These are phyloP conservation scores for Julus scanicus DNA, from an alignment of 2,888 invertebrate genomes.

Conservation along the genomic window DNA sequence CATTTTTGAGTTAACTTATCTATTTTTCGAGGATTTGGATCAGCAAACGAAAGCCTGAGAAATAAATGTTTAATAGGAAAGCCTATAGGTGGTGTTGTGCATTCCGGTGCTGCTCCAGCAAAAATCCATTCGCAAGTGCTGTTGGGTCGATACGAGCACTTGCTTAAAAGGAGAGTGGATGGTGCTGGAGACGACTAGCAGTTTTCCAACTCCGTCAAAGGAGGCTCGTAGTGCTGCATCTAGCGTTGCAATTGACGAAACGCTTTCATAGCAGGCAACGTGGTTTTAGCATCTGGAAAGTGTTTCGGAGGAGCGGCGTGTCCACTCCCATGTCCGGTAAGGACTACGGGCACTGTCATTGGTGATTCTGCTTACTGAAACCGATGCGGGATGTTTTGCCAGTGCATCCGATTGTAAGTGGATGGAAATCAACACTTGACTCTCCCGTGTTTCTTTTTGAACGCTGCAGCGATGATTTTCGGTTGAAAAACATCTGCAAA, in stretches of 20 bases:
- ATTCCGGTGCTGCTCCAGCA: neutral
- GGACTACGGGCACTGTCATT: neutral
- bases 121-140: neutral
- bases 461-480: neutral
- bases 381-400: neutral
- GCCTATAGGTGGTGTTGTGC: conserved; percentile 39
- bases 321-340: neutral
- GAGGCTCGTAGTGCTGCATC: neutral
- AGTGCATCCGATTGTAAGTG: neutral
- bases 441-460: neutral
- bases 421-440: conserved; percentile 8
- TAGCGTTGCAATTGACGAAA: neutral
- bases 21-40: neutral
- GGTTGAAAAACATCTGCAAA: neutral
- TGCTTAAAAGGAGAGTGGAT: conserved; percentile 38
- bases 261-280: neutral
- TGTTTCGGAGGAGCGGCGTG: neutral
- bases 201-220: neutral
- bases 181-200: conserved; percentile 40
- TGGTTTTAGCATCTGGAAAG: neutral
- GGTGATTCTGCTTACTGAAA: neutral
- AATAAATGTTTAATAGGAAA: conserved; percentile 30
- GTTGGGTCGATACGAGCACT: conserved; percentile 4
- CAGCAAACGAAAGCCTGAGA: neutral
- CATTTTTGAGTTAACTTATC: neutral